phyloP scores from a whole-genome alignment of 2,797 vertebrate species.

The Pempheris klunzingeri region DNA sequence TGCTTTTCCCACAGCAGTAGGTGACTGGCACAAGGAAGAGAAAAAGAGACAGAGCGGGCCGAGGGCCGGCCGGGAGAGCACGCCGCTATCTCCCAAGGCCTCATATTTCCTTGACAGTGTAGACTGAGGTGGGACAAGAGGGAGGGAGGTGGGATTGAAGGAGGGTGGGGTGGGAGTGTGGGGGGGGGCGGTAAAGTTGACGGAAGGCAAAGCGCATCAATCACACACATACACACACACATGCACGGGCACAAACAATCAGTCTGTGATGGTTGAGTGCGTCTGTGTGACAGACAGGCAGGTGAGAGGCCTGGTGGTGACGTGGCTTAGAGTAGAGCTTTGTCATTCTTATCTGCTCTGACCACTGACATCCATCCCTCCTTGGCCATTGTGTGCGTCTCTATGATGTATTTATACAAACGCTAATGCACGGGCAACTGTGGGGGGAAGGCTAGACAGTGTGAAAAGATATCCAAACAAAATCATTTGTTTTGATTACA shows the following conservation, averaged over 20 bases:
- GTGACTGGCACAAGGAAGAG: conserved; percentile 91
- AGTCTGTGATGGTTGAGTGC: conserved; percentile 86
- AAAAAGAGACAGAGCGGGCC: conserved; percentile 84
- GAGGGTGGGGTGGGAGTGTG: neutral
- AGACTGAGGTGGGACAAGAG: conserved; percentile 74
- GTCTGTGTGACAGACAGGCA: conserved; percentile 84
- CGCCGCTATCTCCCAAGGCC: conserved; percentile 90
- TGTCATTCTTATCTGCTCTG: conserved; percentile 76
- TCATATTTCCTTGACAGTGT: conserved; percentile 90
- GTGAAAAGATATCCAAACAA: conserved; percentile 62
- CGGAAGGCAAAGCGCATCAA: conserved; percentile 90
- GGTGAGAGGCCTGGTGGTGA: conserved; percentile 86
- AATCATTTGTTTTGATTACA: conserved; percentile 65
- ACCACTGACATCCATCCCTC: conserved; percentile 72
- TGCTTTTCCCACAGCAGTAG: conserved; percentile 99
- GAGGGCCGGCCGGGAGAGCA: conserved; percentile 68
- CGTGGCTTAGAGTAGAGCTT: conserved; percentile 73
- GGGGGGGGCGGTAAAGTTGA: conserved; percentile 65
- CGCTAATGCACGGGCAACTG: conserved; percentile 62
- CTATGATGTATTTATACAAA: conserved; percentile 76
- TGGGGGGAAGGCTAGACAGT: conserved; percentile 38
- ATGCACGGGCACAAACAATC: conserved; percentile 81
- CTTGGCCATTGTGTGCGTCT: conserved; percentile 71
- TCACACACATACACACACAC: conserved; percentile 75
- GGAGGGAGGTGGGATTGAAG: conserved; percentile 9